These are phyloP conservation scores for Anseranas semipalmata DNA, from an alignment of 2,113 vertebrate genomes.

Conservation along the genomic window DNA sequence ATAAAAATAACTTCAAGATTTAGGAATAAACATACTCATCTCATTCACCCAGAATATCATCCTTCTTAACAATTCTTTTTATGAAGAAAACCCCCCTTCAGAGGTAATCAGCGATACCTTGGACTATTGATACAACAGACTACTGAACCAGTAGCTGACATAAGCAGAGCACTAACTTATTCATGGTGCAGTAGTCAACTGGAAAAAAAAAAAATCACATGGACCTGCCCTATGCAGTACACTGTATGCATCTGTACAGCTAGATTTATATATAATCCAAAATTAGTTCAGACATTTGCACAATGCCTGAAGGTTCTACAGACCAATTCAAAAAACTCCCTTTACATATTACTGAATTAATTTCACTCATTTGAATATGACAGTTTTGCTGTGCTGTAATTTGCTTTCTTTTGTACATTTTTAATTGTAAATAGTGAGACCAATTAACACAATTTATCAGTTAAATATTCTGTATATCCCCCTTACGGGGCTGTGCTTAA, in stretches of 20 bases:
- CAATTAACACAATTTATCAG: not conserved
- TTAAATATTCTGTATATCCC: not conserved
- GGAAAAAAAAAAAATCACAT: not conserved
- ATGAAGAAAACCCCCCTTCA: not conserved
- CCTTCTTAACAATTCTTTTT: not conserved
- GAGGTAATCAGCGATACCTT: not conserved
- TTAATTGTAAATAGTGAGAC: not conserved
- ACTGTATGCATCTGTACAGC: not conserved
- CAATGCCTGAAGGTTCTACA: not conserved
- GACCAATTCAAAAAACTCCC: not conserved
- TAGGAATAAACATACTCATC: not conserved
- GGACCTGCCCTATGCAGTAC: not conserved
- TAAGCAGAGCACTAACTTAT: not conserved
- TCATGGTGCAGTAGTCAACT: not conserved
- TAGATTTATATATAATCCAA: not conserved
- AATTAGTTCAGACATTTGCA: not conserved
- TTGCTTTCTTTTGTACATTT: not conserved
- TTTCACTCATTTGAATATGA: not conserved
- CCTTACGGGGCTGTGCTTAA: not conserved
- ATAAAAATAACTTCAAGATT: not conserved
- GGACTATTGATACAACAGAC: not conserved
- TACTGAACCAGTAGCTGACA: not conserved
- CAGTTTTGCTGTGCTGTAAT: not conserved
- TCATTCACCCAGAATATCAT: not conserved
- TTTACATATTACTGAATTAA: not conserved